phyloP scores from a whole-genome alignment of 1,140 invertebrate species.

The Globodera rostochiensis region DNA sequence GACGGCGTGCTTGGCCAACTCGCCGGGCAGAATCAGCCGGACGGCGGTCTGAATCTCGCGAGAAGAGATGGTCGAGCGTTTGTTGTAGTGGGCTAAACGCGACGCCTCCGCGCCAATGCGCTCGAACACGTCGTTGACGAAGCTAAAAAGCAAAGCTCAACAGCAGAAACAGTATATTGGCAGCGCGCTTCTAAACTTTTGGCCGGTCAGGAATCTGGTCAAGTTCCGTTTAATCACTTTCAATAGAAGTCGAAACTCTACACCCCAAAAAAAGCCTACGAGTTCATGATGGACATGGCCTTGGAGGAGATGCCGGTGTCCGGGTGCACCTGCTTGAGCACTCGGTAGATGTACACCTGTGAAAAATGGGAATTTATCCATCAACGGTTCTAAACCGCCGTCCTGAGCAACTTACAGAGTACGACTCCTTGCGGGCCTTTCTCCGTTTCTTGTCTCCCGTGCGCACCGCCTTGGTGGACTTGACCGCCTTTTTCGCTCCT shows the following conservation, averaged over 20 bases:
- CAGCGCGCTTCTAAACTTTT: slow-evolving; percentile 65
- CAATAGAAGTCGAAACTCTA: too few species aligned
- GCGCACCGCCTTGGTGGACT: slow-evolving; percentile 42
- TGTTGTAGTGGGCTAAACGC: slow-evolving; percentile 70
- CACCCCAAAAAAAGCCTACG: slow-evolving; percentile 66
- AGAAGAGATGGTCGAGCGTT: too few species aligned
- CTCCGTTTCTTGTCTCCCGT: slow-evolving; percentile 24
- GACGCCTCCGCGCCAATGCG: slow-evolving; percentile 75
- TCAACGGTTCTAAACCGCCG: background rate
- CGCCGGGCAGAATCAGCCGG: too few species aligned
- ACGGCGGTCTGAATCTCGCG: too few species aligned
- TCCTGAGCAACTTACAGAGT: slow-evolving; percentile 24
- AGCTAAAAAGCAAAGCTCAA: slow-evolving; percentile 38
- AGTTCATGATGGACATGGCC: slow-evolving; percentile 68
- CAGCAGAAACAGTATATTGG: slow-evolving; percentile 71
- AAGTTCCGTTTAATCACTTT: too few species aligned
- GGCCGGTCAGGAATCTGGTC: too few species aligned
- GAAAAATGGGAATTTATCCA: background rate
- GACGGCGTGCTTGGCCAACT: too few species aligned
- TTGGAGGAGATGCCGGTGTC: slow-evolving; percentile 68
- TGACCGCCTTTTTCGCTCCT: slow-evolving; percentile 56
- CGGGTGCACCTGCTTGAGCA: slow-evolving; percentile 66
- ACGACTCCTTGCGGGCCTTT: slow-evolving; percentile 37
- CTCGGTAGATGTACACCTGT: slow-evolving; percentile 39
- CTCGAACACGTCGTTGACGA: slow-evolving; percentile 74